Evolutionary conservation across 2,888 invertebrate species (phyloP), one percentile per base, ranked within the genome.

Genomic region (Hemaris fuciformis): DNA sequence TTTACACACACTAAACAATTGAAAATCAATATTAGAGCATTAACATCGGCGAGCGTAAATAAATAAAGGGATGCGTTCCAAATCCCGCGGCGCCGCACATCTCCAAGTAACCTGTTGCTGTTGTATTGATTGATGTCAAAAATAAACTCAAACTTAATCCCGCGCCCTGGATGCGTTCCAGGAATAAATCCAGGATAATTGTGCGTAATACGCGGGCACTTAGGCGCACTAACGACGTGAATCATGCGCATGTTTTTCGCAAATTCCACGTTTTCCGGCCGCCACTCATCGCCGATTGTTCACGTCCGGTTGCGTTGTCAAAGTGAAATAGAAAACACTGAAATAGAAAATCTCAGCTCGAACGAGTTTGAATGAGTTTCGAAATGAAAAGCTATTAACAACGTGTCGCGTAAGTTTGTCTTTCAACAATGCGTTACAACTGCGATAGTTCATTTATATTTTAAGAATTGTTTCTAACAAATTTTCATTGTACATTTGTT

Each of bases 131-230:
- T 27, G 46, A 59, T 59, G 18, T 41, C 38, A 43, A 61, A 57
- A 56, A 43, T 43, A 42, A 57, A 56, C 48, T 20, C 48, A 56
- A 27, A 27, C 20, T 31, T 31, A 61, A 53, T 53, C 43, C 20
- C 46, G 23, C 31, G 27, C 20, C 43, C 38, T 45, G 61, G 43
- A 57, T n/a, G 15, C 45, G n/a, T 57, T 61, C 61, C 38, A 23
- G 45, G 61, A 61, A 61, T 57, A 34, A 45, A 43, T 61, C 31
- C 34, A 59, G 34, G 53, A 45, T 56, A 57, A 38, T 61, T 57
- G 45, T 34, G 10, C 38, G 22, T 46, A 45, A 57, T 57, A 45
- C 57, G 61, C 43, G 22, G 27, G 45, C 61, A 57, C 45, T 61
- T 61, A 38, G 34, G 23, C 13, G 45, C 13, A 38, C n/a, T 56